Evolutionary conservation across 2,888 invertebrate species (phyloP), one percentile per base, ranked within the genome.

Genomic region (Conchocele bisecta): DNA sequence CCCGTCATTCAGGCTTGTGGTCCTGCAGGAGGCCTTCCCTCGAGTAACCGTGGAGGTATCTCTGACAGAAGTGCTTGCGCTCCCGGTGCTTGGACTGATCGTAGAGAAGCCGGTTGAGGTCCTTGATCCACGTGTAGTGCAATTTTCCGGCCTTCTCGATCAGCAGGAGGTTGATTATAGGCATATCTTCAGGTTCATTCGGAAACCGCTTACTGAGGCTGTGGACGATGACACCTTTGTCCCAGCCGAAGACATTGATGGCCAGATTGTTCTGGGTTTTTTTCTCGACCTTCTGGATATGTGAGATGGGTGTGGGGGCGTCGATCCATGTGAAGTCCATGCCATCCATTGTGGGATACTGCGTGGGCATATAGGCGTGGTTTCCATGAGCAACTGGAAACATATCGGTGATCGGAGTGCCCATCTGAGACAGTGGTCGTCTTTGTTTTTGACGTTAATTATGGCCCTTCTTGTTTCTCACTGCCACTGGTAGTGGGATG

Each of bases 91-190:
- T 35, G 37, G n/a, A 28, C 4, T 22, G 22, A 17, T 17, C 44
- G 29, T 58, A 60, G 26, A 65, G 35, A 3, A 17, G 54, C 37
- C 15, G 37, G 9, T 53, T 50, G 22, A 67, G 51, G 60, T 50
- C 33, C 28, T 60, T 61, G 37, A 67, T 60, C 67, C 67, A 67
- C 28, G 60, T 50, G 59, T 67, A 60, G 53, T 67, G 67, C 48
- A 46, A 59, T 26, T 26, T 63, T n/a, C 48, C 68, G 3, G 26
- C 68, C 53, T 63, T 63, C 46, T 68, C 61, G 13, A 60, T 39
- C 39, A 67, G 26, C 28, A 66, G 66, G 28, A 61, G 50, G 48
- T 60, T 66, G 48, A 61, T 33, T 11, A 26, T 9, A 11, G 44
- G 33, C 2, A 48, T 50, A 26, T 48, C 28, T 13, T 2, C 39